These are phyloP conservation scores for Lerista edwardsae DNA, from an alignment of 2,797 vertebrate genomes.

Conservation along the genomic window DNA sequence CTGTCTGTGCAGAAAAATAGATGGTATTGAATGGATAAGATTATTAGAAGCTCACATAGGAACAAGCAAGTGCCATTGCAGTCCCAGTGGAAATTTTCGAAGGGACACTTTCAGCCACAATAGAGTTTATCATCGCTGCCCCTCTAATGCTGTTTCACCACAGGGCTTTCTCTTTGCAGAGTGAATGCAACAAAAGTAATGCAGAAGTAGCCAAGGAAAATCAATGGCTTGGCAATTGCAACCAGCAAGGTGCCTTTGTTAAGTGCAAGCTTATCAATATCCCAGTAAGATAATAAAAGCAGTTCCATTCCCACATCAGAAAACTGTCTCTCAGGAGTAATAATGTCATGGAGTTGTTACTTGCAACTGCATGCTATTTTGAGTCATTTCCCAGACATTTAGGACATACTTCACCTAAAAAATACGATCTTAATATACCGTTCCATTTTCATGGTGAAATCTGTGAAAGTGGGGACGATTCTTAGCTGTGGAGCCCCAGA, in stretches of 20 bases:
- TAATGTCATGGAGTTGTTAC: slow-evolving; percentile 62
- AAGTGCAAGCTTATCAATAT: slow-evolving; percentile 63
- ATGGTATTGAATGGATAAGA: background rate
- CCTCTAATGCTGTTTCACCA: background rate
- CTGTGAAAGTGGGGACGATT: background rate
- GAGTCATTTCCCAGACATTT: background rate
- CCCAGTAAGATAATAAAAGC: slow-evolving; percentile 60
- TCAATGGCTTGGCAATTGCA: slow-evolving; percentile 62
- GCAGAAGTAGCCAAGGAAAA: slow-evolving; percentile 53
- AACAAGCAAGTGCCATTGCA: slow-evolving; percentile 22
- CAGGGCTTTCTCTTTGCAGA: slow-evolving; percentile 34
- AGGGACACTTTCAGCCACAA: slow-evolving; percentile 30
- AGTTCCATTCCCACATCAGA: slow-evolving; percentile 54
- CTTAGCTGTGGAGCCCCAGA: background rate
- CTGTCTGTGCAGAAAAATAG: background rate
- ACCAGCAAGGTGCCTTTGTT: slow-evolving; percentile 61
- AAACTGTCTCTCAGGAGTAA: slow-evolving; percentile 56
- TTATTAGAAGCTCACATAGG: slow-evolving; percentile 38
- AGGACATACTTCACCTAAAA: slow-evolving; percentile 19
- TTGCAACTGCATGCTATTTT: slow-evolving; percentile 52
- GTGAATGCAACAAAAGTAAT: slow-evolving; percentile 56
- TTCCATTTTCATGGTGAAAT: slow-evolving; percentile 23
- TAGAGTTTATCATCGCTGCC: slow-evolving; percentile 39
- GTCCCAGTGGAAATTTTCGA: slow-evolving; percentile 39
- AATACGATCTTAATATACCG: background rate